Evolutionary conservation across 2,113 vertebrate species (phyloP).

Genomic region (Apteryx owenii): DNA sequence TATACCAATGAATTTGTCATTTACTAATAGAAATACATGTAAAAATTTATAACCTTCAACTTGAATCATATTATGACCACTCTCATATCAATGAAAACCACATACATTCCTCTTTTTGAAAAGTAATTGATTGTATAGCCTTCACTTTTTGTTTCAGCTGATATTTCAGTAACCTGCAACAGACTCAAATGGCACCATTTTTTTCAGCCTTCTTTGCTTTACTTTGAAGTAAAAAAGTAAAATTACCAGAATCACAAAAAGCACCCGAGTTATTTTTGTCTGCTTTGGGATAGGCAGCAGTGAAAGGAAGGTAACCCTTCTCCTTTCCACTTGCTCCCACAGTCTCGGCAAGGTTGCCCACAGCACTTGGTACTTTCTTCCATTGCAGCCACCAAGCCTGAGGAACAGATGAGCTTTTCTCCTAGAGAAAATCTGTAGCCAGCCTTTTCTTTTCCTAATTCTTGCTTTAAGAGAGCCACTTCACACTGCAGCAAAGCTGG

Average conservation of each 20-base stretch:
- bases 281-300: background rate
- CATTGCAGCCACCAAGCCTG: background rate
- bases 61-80: background rate
- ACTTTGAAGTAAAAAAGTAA: background rate
- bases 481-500: background rate
- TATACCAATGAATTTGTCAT: background rate
- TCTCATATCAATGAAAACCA: background rate
- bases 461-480: background rate
- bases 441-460: background rate
- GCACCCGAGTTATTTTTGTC: background rate
- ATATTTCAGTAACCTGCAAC: background rate
- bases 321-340: background rate
- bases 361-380: background rate
- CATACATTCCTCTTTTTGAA: background rate
- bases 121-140: background rate
- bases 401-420: background rate
- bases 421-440: background rate
- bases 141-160: background rate
- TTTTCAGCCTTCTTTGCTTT: background rate
- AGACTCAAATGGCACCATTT: background rate
- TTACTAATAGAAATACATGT: background rate
- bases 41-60: background rate
- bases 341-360: accelerated
- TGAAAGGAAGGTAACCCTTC: background rate
- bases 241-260: background rate